Evolutionary conservation across 2,888 invertebrate species (phyloP).

Genomic region (Flexamia atlantica): DNA sequence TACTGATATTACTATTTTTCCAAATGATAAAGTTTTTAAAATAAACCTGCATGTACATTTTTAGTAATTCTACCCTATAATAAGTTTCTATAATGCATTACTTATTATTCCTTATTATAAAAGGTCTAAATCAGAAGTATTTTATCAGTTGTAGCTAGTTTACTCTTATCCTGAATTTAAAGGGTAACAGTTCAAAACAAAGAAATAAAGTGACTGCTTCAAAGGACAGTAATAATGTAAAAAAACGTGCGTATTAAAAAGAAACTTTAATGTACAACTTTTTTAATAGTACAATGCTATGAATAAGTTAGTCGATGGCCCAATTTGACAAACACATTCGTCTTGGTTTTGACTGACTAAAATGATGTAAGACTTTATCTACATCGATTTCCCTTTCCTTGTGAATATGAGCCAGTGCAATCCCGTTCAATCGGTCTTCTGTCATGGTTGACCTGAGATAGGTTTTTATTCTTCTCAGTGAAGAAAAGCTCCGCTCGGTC

Average conservation of each 20-base stretch:
- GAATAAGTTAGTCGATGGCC: conserved; percentile 24
- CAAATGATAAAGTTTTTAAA: too few species aligned
- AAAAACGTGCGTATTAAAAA: conserved; percentile 14
- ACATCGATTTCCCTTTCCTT: conserved; percentile 41
- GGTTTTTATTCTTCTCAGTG: conserved; percentile 3
- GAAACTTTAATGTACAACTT: conserved; percentile 36
- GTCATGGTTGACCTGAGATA: conserved; percentile 2
- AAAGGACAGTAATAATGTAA: conserved; percentile 2
- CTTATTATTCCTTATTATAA: too few species aligned
- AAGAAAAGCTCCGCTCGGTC: conserved; percentile 43
- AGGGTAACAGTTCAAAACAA: too few species aligned
- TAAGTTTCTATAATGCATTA: too few species aligned
- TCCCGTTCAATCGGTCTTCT: conserved; percentile 3
- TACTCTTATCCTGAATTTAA: too few species aligned
- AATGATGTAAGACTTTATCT: conserved; percentile 37
- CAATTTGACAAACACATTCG: conserved; percentile 40
- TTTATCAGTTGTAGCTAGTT: too few species aligned
- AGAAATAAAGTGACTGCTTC: background rate
- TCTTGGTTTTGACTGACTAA: conserved; percentile 32
- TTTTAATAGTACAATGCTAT: conserved; percentile 18
- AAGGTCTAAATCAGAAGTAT: too few species aligned
- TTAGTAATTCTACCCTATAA: too few species aligned
- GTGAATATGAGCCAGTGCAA: conserved; percentile 24
- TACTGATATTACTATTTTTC: too few species aligned
- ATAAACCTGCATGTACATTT: too few species aligned